phyloP scores from a whole-genome alignment of 2,888 invertebrate genomes.

The Epiblema foenella region DNA sequence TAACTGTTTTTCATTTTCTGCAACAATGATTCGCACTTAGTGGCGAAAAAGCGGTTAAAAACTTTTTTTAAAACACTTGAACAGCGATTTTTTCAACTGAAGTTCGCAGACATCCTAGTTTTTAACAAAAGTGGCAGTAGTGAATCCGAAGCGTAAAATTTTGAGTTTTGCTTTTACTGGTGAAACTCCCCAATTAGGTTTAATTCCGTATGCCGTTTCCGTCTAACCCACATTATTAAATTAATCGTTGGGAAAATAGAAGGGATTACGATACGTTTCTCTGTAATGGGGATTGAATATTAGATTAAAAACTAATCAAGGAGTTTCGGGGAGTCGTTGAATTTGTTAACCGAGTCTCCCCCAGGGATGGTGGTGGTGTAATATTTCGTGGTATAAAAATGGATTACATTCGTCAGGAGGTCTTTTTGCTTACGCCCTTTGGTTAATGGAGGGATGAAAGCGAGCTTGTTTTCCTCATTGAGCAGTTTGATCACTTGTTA shows the following conservation, averaged over 20 bases:
- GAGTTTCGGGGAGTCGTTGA: constrained; percentile 40
- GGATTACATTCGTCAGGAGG: neutral
- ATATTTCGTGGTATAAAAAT: neutral
- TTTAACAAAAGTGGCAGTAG: neutral
- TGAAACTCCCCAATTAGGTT: neutral
- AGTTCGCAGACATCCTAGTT: neutral
- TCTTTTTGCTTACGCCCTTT: neutral
- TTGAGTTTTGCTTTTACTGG: neutral
- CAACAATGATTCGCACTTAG: constrained; percentile 40
- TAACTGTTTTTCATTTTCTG: constrained; percentile 33
- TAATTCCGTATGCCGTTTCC: neutral
- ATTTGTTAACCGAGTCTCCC: constrained; percentile 39
- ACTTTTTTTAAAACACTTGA: constrained; percentile 25
- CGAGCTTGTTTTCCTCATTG: constrained; percentile 17
- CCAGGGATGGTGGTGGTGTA: neutral
- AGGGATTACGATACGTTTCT: constrained; percentile 31
- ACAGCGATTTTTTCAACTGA: constrained; percentile 4
- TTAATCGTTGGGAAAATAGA: constrained; percentile 28
- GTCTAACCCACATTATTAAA: constrained; percentile 9
- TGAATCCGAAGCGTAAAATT: neutral
- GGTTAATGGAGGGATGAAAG: neutral
- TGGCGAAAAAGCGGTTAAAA: constrained; percentile 35
- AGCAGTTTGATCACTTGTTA: constrained; percentile 27
- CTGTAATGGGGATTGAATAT: constrained; percentile 39
- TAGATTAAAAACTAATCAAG: constrained; percentile 43